Evolutionary conservation across 2,888 invertebrate genomes (phyloP), one percentile per base, ranked within the genome.

Genomic region (Norana najaformis): DNA sequence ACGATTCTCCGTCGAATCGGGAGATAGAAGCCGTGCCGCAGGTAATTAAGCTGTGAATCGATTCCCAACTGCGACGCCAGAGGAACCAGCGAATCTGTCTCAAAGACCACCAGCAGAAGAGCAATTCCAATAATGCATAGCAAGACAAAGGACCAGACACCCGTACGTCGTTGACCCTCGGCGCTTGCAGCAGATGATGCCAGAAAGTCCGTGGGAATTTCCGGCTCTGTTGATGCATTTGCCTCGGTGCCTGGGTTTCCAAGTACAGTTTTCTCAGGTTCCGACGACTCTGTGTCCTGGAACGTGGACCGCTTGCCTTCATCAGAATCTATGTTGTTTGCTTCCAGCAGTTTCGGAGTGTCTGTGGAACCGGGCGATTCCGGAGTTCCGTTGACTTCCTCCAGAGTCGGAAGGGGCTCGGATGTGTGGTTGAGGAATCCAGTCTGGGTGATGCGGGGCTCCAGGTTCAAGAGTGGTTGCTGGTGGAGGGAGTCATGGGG

Each of bases 381-480:
- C 0, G 85, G 85, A 6, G 85, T 85, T 85, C 85, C 85, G 85
- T 37, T 85, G 18, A 11, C 85, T 37, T 85, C 85, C 85, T 85
- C 85, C 36, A 85, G 4, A 8, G 85, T 35, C 35, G 85, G 85
- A 85, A 85, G 85, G 23, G 85, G 85, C 11, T 35, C 23, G 6
- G 85, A 85, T 20, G 35, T 20, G 85, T 85, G 85, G 85, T 85
- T 85, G 85, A 85, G 85, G 37, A 85, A 14, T 37, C 18, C 85
- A n/a, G 36, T 20, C 37, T 23, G 20, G 36, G 85, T 20, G 85
- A 37, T 30, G 20, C 13, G 85, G 20, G 85, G 85, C 6, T 85
- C 85, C 3, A 36, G 8, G 85, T 18, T 85, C 85, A 85, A 36
- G 18, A 11, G 85, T 35, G 85, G 85, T 8, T 85, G 35, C 85